Conservation (phyloP, 2,113 vertebrate species). For the Synchiropus splendidus region DNA sequence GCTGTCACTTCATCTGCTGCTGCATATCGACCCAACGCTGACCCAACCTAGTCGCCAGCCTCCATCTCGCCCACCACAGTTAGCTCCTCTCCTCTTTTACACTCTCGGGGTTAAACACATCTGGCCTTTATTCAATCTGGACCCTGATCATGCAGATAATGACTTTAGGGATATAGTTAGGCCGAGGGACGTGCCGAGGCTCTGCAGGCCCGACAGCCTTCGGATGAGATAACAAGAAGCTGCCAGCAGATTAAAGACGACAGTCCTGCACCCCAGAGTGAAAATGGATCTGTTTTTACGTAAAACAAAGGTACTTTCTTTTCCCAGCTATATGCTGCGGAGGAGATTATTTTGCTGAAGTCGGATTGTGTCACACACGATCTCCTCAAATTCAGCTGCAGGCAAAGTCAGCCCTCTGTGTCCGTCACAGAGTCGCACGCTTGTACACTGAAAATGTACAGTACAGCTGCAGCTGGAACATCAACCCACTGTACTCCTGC, state of each 20-base stretch:
- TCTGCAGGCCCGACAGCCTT: conserved; percentile 1
- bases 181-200: conserved; percentile 19
- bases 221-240: conserved; percentile 39
- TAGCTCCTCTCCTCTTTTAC: conserved; percentile 21
- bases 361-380: conserved; percentile 19
- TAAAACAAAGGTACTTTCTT: neutral
- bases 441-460: conserved; percentile 9
- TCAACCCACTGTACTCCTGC: conserved; percentile 8
- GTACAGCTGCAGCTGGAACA: conserved; percentile 3
- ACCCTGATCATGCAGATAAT: conserved; percentile 55
- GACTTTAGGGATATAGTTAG: conserved; percentile 43
- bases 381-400: conserved; percentile 10
- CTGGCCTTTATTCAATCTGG: conserved; percentile 46
- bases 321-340: neutral
- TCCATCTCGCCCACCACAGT: too few relatives aligned
- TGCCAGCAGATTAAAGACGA: neutral
- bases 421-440: conserved; percentile 2
- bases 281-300: neutral
- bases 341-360: conserved; percentile 14
- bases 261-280: neutral
- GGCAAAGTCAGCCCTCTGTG: conserved; percentile 17
- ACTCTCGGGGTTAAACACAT: conserved; percentile 45
- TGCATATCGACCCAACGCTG: conserved; percentile 1
- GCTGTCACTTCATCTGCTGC: conserved; percentile 13
- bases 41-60: conserved; percentile 26